Evolutionary conservation across 2,113 vertebrate species (phyloP).

Genomic region (Nothocercus julius): DNA sequence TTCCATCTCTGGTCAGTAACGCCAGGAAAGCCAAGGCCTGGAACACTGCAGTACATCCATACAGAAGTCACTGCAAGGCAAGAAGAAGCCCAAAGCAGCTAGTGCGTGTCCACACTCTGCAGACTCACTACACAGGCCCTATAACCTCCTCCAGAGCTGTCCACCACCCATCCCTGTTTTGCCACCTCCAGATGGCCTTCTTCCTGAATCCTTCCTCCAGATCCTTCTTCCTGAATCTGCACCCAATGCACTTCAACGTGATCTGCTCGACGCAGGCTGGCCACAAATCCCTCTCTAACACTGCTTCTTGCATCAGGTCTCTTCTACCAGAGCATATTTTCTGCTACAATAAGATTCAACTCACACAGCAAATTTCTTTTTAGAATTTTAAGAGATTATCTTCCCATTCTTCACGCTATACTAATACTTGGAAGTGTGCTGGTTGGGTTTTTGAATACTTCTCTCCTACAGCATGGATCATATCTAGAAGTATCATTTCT

Average conservation of each 20-base stretch:
- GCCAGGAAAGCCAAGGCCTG: background rate
- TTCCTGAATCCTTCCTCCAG: background rate
- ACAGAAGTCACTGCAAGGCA: background rate
- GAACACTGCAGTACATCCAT: background rate
- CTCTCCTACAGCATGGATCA: background rate
- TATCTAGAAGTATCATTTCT: background rate
- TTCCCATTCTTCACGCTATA: background rate
- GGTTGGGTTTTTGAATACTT: background rate
- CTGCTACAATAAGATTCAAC: background rate
- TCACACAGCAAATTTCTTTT: background rate
- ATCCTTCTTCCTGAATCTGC: background rate
- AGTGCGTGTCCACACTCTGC: too few relatives aligned
- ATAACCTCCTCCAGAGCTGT: background rate
- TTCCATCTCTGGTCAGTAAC: background rate
- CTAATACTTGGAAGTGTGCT: background rate
- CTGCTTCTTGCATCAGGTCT: background rate
- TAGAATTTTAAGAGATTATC: background rate
- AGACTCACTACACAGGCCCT: background rate
- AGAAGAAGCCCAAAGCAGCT: background rate
- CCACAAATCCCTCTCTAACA: background rate
- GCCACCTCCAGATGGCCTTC: background rate
- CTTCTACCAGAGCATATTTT: background rate
- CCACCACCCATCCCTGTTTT: background rate
- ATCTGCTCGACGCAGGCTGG: background rate
- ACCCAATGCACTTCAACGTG: rapidly evolving